These are phyloP conservation scores for Sylvilagus floridanus DNA, from an alignment of 2,797 vertebrate genomes.

Conservation along the genomic window DNA sequence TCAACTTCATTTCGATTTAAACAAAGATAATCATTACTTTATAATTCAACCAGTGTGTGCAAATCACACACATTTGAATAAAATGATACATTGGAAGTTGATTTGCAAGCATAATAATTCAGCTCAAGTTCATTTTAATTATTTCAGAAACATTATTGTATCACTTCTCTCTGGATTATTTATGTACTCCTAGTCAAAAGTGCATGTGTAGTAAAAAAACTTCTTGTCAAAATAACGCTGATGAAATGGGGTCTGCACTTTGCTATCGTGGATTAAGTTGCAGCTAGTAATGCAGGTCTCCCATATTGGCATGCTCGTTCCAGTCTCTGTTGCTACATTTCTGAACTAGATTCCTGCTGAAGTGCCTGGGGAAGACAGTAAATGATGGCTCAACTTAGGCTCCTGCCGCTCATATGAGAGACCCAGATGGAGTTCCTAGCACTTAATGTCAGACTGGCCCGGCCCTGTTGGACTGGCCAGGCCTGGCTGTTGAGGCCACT, in stretches of 20 bases:
- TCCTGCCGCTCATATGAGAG: no score
- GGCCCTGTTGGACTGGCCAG: no score
- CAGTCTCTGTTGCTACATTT: no score
- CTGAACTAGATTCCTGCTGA: no score
- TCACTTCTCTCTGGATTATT: background rate
- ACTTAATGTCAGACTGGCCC: no score
- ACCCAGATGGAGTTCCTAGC: no score
- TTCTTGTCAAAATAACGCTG: background rate
- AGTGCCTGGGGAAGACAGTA: no score
- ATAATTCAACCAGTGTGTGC: background rate
- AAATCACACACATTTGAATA: constrained; percentile 25
- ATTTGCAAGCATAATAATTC: background rate
- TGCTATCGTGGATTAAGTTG: no score
- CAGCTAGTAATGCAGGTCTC: no score
- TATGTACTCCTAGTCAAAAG: background rate
- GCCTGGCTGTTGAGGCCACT: no score
- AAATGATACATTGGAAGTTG: background rate
- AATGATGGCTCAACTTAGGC: no score
- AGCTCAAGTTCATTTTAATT: constrained; percentile 3
- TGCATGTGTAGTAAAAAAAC: background rate
- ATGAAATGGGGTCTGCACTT: background rate
- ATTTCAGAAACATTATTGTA: background rate
- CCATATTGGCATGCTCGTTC: no score
- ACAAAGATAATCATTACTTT: constrained; percentile 21
- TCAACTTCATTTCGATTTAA: constrained; percentile 48